Base-by-base conservation (phyloP, 2,888 invertebrate genomes). In the Caenorhabditis drosophilae region DNA sequence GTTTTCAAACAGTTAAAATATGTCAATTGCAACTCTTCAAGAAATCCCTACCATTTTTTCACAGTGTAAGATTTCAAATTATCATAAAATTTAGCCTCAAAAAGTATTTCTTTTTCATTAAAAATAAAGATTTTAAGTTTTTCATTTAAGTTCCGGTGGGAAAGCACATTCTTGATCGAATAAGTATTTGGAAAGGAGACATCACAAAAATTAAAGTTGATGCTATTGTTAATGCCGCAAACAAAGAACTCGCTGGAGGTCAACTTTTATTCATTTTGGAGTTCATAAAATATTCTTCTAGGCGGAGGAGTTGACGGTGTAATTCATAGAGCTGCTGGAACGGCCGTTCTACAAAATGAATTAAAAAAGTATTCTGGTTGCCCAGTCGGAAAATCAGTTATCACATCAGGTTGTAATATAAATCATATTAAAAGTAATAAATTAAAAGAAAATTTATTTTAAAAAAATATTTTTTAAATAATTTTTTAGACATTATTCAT, bases 211-310 rank as follows among this genome's bases (percentile, higher is more conserved):
- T 94, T 44, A 90, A 91, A 87, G 87, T 93, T 57, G 92, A 92
- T 86, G 91, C 90, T 0, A 92, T 93, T 76, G 92, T 92, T 0
- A 93, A 93, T 87, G 93, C 93, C 34, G 93, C 93, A 0, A 93
- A 93, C 85, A 87, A 85, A 20, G 85, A 93, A 40, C 84, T 87
- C 45, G 91, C 91, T 7, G 93, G 93, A 23, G 92, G n/a, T n/a
- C n/a, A n/a, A n/a, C n/a, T n/a, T n/a, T n/a, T n/a, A n/a, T n/a
- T n/a, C n/a, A n/a, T n/a, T n/a, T n/a, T n/a, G n/a, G n/a, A n/a
- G n/a, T n/a, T n/a, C n/a, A n/a, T n/a, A n/a, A n/a, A n/a, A n/a
- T n/a, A n/a, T n/a, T n/a, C n/a, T n/a, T n/a, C n/a, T n/a, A n/a
- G n/a, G 36, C 70, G 89, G 93, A 9, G 75, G 77, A 12, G 77